A percentile compares a stretch with the other conserved stretches of the same genome.
These are phyloP conservation scores for Oryzias javanicus DNA, from an alignment of 2,113 vertebrate species.

Conservation along the genomic window DNA sequence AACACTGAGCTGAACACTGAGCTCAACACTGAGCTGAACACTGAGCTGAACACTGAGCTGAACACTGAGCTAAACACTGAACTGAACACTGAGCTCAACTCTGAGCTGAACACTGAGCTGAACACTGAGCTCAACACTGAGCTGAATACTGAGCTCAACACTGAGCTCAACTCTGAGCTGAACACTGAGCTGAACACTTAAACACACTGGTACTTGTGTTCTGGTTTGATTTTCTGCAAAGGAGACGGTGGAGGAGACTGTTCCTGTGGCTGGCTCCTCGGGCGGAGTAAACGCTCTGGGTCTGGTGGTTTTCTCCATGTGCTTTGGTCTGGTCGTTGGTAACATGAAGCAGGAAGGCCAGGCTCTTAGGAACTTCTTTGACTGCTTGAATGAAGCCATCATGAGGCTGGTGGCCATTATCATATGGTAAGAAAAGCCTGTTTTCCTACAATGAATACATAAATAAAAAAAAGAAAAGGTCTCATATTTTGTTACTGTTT, in stretches of 20 bases:
- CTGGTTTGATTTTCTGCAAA: constrained; percentile 7
- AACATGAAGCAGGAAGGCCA: constrained; percentile 95
- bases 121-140: background rate
- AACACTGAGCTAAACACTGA: too few species aligned
- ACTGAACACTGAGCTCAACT: too few species aligned
- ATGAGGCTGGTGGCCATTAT: constrained; percentile 95
- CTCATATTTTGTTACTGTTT: background rate
- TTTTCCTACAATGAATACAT: background rate
- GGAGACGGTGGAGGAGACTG: constrained; percentile 84
- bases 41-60: too few species aligned
- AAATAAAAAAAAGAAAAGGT: too few species aligned
- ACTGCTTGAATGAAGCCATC: constrained; percentile 96
- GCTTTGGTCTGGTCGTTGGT: constrained; percentile 92
- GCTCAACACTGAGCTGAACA: too few species aligned
- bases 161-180: too few species aligned
- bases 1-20: too few species aligned
- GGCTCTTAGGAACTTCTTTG: constrained; percentile 90
- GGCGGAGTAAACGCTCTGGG: constrained; percentile 92
- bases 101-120: too few species aligned
- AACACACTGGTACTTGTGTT: background rate
- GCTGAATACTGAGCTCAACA: too few species aligned
- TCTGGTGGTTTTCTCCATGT: constrained; percentile 94
- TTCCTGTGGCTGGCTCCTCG: constrained; percentile 87
- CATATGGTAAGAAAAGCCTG: constrained; percentile 86
- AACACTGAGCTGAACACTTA: background rate